Evolutionary conservation across 2,888 invertebrate species (phyloP).

Genomic region (Flabesymbios commensalis): DNA sequence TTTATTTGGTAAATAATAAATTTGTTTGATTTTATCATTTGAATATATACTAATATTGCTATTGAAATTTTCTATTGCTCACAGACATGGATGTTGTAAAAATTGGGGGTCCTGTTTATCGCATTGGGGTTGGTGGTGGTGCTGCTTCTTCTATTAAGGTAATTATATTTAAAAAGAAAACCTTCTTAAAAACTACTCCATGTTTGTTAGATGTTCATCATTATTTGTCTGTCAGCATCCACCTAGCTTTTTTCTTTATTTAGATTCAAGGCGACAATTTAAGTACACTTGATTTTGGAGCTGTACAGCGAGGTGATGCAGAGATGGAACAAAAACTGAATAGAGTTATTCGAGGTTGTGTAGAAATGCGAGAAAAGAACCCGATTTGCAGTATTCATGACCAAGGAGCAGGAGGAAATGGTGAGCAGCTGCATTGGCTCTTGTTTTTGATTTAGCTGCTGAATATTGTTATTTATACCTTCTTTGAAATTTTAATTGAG

Average conservation of each 20-base stretch:
- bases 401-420: constrained; percentile 95
- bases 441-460: background rate
- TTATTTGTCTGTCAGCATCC: no score
- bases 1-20: no score
- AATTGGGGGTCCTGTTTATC: constrained; percentile 94
- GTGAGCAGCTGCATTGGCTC: constrained; percentile 40
- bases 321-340: constrained; percentile 99
- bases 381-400: constrained; percentile 96
- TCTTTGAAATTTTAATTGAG: background rate
- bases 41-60: no score
- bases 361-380: constrained; percentile 80
- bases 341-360: constrained; percentile 87
- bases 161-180: constrained; percentile 14
- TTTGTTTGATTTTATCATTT: no score
- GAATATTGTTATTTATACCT: background rate
- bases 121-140: constrained; percentile 98
- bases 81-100: constrained; percentile 88
- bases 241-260: no score
- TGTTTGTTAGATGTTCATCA: no score
- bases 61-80: no score
- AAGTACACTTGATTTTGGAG: constrained; percentile 86
- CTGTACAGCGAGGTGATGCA: constrained; percentile 94
- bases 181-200: no score
- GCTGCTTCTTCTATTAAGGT: constrained; percentile 92
- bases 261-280: constrained; percentile 84